Base-by-base conservation (phyloP, 2,888 invertebrate species). In the Andricus curvator region DNA sequence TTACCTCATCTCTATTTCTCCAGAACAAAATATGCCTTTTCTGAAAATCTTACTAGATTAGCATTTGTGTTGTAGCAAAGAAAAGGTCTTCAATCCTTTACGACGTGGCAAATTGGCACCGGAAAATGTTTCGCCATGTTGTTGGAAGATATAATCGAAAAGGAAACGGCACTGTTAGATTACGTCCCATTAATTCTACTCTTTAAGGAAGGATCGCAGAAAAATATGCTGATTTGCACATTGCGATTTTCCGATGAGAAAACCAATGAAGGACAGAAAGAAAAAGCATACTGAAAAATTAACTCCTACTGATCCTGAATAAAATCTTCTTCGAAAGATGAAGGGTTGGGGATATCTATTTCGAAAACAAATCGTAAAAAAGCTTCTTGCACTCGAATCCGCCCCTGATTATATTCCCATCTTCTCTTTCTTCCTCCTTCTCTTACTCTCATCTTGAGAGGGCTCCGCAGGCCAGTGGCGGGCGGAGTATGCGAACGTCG, bases 401-500 rank as follows among this genome's bases (percentile, higher is more conserved):
- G 74, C 74, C 74, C 74, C 74, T 74, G 74, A 56, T 74, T 74
- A 74, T 74, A 74, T 74, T 74, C 74, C n/a, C 37, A 74, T 74
- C 56, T 74, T 74, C 74, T 74, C 33, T 56, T 33, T 74, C 74
- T 29, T 70, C 80, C 78, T 83, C 79, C 81, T 84, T 70, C 81
- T 80, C 29, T 79, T 76, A 77, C 81, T 70, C 76, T 62, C 56
- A 22, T 74, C 74, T 74, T 56, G 56, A 20, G 56, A 56, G 56
- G 56, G 33, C 79, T 64, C 78, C 17, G n/a, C 29, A 74, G 51
- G 74, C 79, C 83, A 66, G 78, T 81, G 82, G 81, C 85, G 88
- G 87, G 86, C 86, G 88, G 89, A 85, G 89, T 89, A 90, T 89
- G 88, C 88, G 88, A 90, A 88, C 81, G 88, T 88, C 86, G 87